phyloP scores from a whole-genome alignment of 1,140 invertebrate species.

The Bacillus rossius region DNA sequence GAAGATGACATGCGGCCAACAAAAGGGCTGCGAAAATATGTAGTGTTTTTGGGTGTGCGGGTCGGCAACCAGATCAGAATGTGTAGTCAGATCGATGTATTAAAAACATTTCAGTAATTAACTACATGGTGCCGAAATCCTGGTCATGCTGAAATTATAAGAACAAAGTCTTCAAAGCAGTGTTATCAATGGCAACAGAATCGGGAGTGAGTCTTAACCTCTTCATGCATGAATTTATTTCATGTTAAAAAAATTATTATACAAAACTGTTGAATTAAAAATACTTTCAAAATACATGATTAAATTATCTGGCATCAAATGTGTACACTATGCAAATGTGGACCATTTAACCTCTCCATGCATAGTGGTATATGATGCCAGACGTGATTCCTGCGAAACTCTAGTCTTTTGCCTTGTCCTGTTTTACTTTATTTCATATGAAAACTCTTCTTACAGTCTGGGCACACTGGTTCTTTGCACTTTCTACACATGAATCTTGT shows the following conservation, averaged over 20 bases:
- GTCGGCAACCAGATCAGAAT: no score
- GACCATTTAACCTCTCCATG: neutral
- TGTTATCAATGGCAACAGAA: no score
- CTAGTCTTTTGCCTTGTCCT: constrained; percentile 1
- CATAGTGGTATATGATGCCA: neutral
- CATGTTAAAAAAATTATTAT: neutral
- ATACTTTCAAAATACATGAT: neutral
- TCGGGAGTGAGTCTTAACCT: neutral
- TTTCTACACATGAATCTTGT: constrained; percentile 14
- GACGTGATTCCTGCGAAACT: neutral
- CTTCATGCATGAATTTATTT: constrained; percentile 1
- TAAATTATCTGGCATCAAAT: neutral
- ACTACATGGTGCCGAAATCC: no score
- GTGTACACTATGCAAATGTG: constrained; percentile 1
- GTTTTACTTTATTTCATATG: constrained; percentile 11
- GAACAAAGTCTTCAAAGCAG: no score
- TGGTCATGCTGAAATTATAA: no score
- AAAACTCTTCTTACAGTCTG: constrained; percentile 16
- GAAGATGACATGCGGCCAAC: no score
- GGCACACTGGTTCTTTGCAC: constrained; percentile 15
- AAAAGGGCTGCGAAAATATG: no score
- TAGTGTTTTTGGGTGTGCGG: no score
- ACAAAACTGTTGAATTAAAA: neutral
- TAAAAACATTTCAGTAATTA: no score
- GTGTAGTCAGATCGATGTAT: no score